These are phyloP conservation scores for Oithona nana DNA, from an alignment of 2,888 invertebrate genomes.

Conservation along the genomic window DNA sequence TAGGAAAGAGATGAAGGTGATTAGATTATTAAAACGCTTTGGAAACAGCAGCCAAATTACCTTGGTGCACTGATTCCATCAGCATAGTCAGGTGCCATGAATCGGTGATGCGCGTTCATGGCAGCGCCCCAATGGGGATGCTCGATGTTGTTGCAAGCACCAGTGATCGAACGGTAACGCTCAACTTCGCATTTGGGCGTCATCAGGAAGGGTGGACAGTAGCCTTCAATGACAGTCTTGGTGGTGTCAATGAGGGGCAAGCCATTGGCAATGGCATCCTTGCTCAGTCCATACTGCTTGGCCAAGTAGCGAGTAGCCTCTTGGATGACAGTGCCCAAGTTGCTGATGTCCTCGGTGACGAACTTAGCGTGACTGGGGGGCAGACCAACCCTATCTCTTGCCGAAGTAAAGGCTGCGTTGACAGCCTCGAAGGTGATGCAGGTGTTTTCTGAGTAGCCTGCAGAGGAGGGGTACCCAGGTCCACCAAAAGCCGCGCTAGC, in stretches of 20 bases:
- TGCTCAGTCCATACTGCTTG: conserved; percentile 20
- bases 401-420: conserved; percentile 22
- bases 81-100: conserved; percentile 54
- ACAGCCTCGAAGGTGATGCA: conserved; percentile 22
- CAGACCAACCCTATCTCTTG: conserved; percentile 20
- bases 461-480: not conserved
- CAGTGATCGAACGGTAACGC: conserved; percentile 23
- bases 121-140: conserved; percentile 24
- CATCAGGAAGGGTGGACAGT: conserved; percentile 23
- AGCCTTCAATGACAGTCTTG: conserved; percentile 23
- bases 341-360: conserved; percentile 20
- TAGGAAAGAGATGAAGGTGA: no score
- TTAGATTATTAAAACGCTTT: no score
- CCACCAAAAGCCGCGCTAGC: conserved; percentile 19
- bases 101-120: conserved; percentile 16
- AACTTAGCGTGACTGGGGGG: conserved; percentile 18
- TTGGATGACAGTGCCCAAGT: conserved; percentile 21
- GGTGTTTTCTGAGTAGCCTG: conserved; percentile 14
- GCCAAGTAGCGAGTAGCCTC: conserved; percentile 22
- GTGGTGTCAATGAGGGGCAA: conserved; percentile 25
- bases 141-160: conserved; percentile 25
- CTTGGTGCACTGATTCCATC: conserved; percentile 64
- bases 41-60: no score
- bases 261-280: conserved; percentile 24
- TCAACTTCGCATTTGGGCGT: conserved; percentile 21